Percentiles rank a stretch among this genome's conserved stretches.
These are phyloP conservation scores for Epirrita christyi DNA, from an alignment of 2,888 invertebrate genomes.

Conservation along the genomic window DNA sequence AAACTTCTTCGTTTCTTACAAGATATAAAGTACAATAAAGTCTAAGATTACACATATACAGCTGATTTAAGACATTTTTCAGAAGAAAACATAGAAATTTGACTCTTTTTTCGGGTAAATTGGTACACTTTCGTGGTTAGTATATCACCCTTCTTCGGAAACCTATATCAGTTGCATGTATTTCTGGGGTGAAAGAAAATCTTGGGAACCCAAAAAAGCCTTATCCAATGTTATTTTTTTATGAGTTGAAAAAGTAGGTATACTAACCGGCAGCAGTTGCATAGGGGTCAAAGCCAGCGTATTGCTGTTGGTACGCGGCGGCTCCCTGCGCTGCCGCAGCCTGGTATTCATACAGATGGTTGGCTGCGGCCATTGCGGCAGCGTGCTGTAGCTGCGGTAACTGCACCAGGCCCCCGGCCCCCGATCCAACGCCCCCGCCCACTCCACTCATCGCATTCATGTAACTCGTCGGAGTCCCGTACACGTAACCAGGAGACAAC, in stretches of 20 bases:
- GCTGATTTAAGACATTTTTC: too few relatives aligned
- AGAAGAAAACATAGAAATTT: too few relatives aligned
- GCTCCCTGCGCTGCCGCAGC: constrained; percentile 89
- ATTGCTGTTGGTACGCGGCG: constrained; percentile 89
- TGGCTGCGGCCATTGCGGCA: constrained; percentile 91
- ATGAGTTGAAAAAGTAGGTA: background rate
- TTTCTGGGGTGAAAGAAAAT: too few relatives aligned
- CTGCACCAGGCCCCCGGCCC: constrained; percentile 89
- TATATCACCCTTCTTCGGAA: too few relatives aligned
- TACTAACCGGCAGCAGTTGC: constrained; percentile 88
- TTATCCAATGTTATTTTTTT: too few relatives aligned
- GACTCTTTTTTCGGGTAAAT: too few relatives aligned
- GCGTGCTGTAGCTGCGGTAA: constrained; percentile 89
- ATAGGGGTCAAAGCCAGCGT: constrained; percentile 91
- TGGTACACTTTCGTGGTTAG: too few relatives aligned
- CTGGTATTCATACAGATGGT: constrained; percentile 93
- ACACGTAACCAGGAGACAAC: constrained; percentile 88
- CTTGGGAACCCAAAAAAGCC: too few relatives aligned
- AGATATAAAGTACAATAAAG: too few relatives aligned
- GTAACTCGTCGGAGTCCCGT: constrained; percentile 91
- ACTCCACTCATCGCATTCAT: constrained; percentile 89
- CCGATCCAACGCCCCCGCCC: constrained; percentile 77
- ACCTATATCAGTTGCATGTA: too few relatives aligned
- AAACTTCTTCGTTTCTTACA: too few relatives aligned
- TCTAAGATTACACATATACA: too few relatives aligned